These are phyloP conservation scores for Boloria selene DNA, from an alignment of 2,888 invertebrate species.

Conservation along the genomic window DNA sequence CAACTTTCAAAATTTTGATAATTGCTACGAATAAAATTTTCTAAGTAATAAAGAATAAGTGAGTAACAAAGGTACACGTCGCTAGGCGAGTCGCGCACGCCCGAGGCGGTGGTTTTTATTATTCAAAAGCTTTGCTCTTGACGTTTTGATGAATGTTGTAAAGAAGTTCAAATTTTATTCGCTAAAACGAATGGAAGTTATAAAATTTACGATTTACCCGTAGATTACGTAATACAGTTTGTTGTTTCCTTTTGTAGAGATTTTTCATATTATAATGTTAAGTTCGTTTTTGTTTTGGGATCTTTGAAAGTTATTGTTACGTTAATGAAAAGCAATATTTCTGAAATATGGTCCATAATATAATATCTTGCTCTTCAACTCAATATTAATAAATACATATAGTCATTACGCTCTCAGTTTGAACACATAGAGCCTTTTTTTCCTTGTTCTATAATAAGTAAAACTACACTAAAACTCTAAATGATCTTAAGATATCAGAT, in stretches of 20 bases:
- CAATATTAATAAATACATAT: neutral
- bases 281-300: neutral
- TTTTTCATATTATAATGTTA: constrained; percentile 22
- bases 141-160: constrained; percentile 76
- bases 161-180: constrained; percentile 73
- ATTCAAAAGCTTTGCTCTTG: constrained; percentile 73
- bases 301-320: neutral
- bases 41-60: constrained; percentile 27
- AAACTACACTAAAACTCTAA: too few relatives aligned
- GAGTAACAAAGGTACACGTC: constrained; percentile 34
- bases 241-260: constrained; percentile 46
- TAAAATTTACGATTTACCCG: constrained; percentile 59
- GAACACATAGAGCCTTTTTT: too few relatives aligned
- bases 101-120: constrained; percentile 61
- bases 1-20: constrained; percentile 28
- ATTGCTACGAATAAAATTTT: constrained; percentile 27
- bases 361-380: neutral
- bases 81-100: constrained; percentile 33
- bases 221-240: constrained; percentile 50
- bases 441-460: too few relatives aligned
- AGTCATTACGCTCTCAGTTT: too few relatives aligned
- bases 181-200: constrained; percentile 60
- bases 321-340: neutral
- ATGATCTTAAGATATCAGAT: too few relatives aligned
- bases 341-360: neutral